These are phyloP conservation scores for Lamprotornis superbus DNA, from an alignment of 2,113 vertebrate species.

Conservation along the genomic window DNA sequence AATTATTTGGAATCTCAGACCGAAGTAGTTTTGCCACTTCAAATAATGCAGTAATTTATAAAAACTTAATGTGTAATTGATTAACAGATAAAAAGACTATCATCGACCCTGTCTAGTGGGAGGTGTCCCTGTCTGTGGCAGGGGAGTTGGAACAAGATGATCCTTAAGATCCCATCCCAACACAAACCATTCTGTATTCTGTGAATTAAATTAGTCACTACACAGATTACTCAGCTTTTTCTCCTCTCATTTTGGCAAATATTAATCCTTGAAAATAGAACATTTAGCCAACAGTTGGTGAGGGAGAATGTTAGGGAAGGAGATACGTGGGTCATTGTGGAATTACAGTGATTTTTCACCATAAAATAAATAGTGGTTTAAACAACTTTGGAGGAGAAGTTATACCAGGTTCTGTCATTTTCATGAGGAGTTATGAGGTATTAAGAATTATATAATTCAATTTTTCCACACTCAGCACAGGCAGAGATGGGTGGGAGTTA, in stretches of 20 bases:
- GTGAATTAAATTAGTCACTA: not conserved
- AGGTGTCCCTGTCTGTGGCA: not conserved
- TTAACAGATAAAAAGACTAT: not conserved
- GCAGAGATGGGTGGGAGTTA: not conserved
- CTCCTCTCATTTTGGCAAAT: not conserved
- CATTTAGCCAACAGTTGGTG: not conserved
- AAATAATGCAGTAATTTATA: not conserved
- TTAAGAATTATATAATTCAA: not conserved
- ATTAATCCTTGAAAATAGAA: not conserved
- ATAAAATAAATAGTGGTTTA: not conserved
- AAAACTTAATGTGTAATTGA: not conserved
- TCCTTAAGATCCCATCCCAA: not conserved
- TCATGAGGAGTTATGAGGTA: not conserved
- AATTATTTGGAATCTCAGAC: not conserved
- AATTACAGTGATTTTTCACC: not conserved
- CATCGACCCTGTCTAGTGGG: not conserved
- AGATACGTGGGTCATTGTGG: not conserved
- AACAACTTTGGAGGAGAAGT: not conserved
- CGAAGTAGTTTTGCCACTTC: not conserved
- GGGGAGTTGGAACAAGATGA: not conserved
- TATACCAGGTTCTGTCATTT: not conserved
- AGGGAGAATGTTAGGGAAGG: not conserved
- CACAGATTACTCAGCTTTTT: not conserved
- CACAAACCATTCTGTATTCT: not conserved
- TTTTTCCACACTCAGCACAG: not conserved